Base-by-base conservation (phyloP, 1,140 invertebrate species). In the Drosophila insularis region DNA sequence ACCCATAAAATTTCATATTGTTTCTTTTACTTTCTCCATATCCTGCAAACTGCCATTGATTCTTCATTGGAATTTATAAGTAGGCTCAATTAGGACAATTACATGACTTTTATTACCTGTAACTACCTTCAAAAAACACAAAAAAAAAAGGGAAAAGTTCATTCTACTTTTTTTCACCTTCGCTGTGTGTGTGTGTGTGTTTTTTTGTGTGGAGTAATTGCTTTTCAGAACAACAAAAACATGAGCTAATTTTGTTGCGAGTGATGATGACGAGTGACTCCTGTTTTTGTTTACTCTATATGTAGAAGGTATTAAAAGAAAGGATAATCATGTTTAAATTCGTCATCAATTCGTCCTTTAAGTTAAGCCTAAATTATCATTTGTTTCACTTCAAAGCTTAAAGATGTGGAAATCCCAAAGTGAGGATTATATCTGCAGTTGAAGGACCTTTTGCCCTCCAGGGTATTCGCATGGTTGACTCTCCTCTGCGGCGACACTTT, bases 61-160 rank as follows among this genome's bases (percentile, higher is more conserved):
- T 37, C 11, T 2, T 4, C 35, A 37, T 37, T 0, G 11, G 11
- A 13, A 37, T 4, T 13, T 11, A 37, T 37, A 37, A 13, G 23
- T 53, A 4, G 19, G n/a, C n/a, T n/a, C 17, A 23, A 13, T 54
- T 23, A 32, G 63, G 35, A 63, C 71, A 58, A 56, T 67, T 50
- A 68, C 40, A 72, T 53, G 71, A 58, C 43, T 71, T 71, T 66
- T 31, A 71, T 74, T 75, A 63, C 58, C 50, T 63, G n/a, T 6
- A 31, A 10, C 56, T 23, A 19, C 23, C 37, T 31, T 2, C 6
- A 7, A 14, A 1, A 19, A n/a, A n/a, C n/a, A n/a, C n/a, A n/a
- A n/a, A n/a, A 8, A 0, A 46, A 17, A 19, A 17, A 19, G 7
- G 27, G 4, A 21, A 64, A 68, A 72, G 61, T 72, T 72, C 54